phyloP scores from a whole-genome alignment of 2,888 invertebrate species.

The Empis livida region DNA sequence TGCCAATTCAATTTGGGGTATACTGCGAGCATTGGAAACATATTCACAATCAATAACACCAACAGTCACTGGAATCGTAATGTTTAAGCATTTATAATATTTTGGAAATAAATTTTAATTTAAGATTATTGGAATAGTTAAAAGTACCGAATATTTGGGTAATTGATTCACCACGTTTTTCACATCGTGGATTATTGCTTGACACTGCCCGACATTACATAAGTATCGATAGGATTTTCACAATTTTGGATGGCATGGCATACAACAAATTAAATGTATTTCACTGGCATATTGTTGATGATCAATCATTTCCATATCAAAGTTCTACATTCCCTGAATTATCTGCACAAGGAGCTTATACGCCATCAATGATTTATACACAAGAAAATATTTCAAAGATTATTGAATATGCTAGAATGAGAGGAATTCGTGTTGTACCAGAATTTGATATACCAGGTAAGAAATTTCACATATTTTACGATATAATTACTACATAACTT shows the following conservation, averaged over 20 bases:
- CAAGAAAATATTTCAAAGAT: conserved; percentile 49
- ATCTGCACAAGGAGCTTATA: conserved; percentile 56
- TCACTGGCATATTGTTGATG: conserved; percentile 93
- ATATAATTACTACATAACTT: too few species aligned
- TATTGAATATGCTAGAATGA: conserved; percentile 60
- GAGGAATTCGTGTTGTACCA: conserved; percentile 77
- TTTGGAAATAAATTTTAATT: background rate
- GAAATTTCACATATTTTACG: too few species aligned
- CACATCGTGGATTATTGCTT: conserved; percentile 69
- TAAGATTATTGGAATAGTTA: conserved; percentile 35
- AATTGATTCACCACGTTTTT: conserved; percentile 64
- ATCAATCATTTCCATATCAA: conserved; percentile 82
- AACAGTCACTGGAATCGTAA: conserved; percentile 19
- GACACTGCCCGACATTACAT: conserved; percentile 83
- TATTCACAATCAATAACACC: conserved; percentile 59
- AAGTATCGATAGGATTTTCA: conserved; percentile 48
- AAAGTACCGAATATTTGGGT: conserved; percentile 55
- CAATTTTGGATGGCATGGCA: conserved; percentile 69
- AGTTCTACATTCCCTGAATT: conserved; percentile 66
- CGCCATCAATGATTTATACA: conserved; percentile 49
- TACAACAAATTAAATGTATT: conserved; percentile 88
- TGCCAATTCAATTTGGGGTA: conserved; percentile 61
- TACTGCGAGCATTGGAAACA: conserved; percentile 72
- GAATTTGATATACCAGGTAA: conserved; percentile 83
- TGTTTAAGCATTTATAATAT: conserved; percentile 6